These are phyloP conservation scores for Chiridota heheva DNA, from an alignment of 35 echinoderm and acorn worm species.

Conservation along the genomic window DNA sequence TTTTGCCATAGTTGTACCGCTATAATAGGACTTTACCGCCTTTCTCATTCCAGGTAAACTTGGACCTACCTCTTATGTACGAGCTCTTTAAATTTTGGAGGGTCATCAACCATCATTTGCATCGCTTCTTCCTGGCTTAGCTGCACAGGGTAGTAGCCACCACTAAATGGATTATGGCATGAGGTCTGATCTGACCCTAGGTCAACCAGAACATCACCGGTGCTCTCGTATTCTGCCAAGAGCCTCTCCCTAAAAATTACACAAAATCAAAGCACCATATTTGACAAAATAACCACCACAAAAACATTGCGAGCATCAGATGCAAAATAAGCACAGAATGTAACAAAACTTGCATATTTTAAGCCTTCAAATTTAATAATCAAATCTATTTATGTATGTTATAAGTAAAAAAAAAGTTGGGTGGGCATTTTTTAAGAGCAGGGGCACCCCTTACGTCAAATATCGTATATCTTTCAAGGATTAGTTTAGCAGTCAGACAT, in stretches of 20 bases:
- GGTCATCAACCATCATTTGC: conserved; percentile 68
- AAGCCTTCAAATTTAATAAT: background rate
- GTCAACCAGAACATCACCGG: conserved; percentile 83
- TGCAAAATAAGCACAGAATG: conserved; percentile 1
- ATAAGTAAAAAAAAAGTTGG: no score
- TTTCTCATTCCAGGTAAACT: no score
- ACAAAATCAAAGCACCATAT: background rate
- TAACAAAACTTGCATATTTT: background rate
- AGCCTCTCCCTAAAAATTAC: conserved; percentile 72
- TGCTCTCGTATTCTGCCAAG: conserved; percentile 74
- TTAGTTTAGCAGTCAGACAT: no score
- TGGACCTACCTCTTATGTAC: conserved; percentile 86
- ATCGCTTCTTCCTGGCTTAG: conserved; percentile 87
- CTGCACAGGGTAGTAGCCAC: conserved; percentile 95
- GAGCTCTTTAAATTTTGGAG: conserved; percentile 69
- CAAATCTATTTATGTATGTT: background rate
- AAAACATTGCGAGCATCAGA: background rate
- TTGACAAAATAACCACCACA: background rate
- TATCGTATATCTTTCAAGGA: no score
- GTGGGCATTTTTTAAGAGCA: no score
- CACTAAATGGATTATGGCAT: conserved; percentile 95
- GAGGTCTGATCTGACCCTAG: conserved; percentile 97
- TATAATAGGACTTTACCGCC: no score
- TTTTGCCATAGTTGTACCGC: no score
- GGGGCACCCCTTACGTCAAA: no score